A percentile compares a stretch with the other conserved stretches of the same genome.
phyloP scores from a whole-genome alignment of 2,888 invertebrate species.

The Dendrolimus pini region DNA sequence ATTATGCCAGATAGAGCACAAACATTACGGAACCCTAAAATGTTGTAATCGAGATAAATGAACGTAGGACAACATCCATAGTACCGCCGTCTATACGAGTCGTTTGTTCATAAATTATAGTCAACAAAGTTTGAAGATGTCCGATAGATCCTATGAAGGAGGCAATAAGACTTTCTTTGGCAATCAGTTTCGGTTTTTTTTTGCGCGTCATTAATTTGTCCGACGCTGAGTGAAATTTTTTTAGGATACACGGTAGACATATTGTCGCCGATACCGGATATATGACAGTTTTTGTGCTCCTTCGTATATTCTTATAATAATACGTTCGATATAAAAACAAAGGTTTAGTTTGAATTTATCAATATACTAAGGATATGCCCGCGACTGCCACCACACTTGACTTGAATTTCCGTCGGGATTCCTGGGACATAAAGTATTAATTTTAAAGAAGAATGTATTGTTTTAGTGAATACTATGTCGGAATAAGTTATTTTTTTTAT shows the following conservation, averaged over 20 bases:
- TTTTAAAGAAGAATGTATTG: too few relatives aligned
- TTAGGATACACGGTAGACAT: conserved; percentile 34
- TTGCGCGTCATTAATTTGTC: neutral
- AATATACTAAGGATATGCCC: too few relatives aligned
- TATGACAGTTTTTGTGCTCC: conserved; percentile 4
- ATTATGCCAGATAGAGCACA: too few relatives aligned
- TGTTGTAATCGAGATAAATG: conserved; percentile 31
- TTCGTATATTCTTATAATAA: too few relatives aligned
- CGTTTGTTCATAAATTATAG: conserved; percentile 45
- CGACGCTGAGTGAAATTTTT: neutral
- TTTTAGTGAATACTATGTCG: too few relatives aligned
- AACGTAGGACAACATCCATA: conserved; percentile 47
- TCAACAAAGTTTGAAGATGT: conserved; percentile 12
- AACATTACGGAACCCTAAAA: too few relatives aligned
- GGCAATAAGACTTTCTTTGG: neutral
- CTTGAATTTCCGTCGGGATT: too few relatives aligned
- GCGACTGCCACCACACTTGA: too few relatives aligned
- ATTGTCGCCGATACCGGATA: conserved; percentile 54
- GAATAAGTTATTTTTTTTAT: too few relatives aligned
- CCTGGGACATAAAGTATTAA: too few relatives aligned
- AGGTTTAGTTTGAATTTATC: too few relatives aligned
- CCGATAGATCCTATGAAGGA: conserved; percentile 1
- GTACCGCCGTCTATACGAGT: conserved; percentile 45
- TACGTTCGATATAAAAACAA: too few relatives aligned
- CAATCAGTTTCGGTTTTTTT: neutral